Evolutionary conservation across 2,888 invertebrate genomes (phyloP).

Genomic region (Meiosimyza decipiens): DNA sequence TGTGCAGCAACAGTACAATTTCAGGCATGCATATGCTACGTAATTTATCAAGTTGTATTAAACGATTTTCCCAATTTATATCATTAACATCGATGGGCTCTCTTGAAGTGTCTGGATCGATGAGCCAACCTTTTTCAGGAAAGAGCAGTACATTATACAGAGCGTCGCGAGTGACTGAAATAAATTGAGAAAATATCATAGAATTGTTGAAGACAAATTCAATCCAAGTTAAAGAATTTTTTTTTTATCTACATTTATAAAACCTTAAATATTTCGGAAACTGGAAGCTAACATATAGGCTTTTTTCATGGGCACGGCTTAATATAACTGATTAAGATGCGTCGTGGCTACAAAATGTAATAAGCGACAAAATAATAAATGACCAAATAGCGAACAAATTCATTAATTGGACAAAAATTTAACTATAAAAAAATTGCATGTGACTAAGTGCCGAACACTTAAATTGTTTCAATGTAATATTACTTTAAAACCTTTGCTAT

Average conservation of each 20-base stretch:
- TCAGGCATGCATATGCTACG: constrained; percentile 87
- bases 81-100: constrained; percentile 68
- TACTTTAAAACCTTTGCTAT: too few relatives aligned
- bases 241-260: neutral
- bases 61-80: constrained; percentile 70
- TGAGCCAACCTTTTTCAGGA: constrained; percentile 91
- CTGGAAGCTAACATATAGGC: too few relatives aligned
- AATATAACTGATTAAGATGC: too few relatives aligned
- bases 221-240: neutral
- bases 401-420: neutral
- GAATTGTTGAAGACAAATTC: neutral
- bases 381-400: neutral
- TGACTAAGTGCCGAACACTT: too few relatives aligned
- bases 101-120: constrained; percentile 73
- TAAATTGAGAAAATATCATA: constrained; percentile 30
- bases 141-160: constrained; percentile 89
- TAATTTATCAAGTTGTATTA: constrained; percentile 76
- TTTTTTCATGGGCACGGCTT: too few relatives aligned
- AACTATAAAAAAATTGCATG: neutral
- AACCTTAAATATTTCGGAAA: too few relatives aligned
- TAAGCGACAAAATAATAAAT: neutral
- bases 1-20: constrained; percentile 80
- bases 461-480: too few relatives aligned
- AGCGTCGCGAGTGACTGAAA: constrained; percentile 78
- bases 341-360: neutral